Percentiles rank a stretch among this genome's conserved stretches.
Conservation (phyloP, 2,888 invertebrate species). For the Yponomeuta plumbellus region DNA sequence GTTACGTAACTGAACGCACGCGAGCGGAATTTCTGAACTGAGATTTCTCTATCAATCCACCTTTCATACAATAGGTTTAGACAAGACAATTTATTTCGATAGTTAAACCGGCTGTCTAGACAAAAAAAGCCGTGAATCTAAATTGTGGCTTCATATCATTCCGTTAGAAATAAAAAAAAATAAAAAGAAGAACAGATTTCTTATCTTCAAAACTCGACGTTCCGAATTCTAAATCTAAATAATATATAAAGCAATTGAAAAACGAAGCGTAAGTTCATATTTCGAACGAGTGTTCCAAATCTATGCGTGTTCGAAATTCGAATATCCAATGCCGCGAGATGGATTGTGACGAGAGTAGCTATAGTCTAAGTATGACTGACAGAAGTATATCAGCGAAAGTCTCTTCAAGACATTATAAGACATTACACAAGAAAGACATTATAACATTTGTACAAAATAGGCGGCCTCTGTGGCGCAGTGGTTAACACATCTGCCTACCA, state of each 20-base stretch:
- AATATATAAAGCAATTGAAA: slow-evolving; percentile 74
- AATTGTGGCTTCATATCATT: neutral
- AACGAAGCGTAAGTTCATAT: slow-evolving; percentile 72
- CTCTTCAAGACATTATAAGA: too few species aligned
- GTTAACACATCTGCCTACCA: too few species aligned
- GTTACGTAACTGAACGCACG: slow-evolving; percentile 63
- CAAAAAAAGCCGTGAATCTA: slow-evolving; percentile 31
- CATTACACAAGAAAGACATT: too few species aligned
- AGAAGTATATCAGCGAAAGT: neutral
- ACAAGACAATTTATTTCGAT: slow-evolving; percentile 36
- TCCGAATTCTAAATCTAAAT: slow-evolving; percentile 74
- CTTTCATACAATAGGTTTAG: slow-evolving; percentile 43
- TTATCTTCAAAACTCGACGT: slow-evolving; percentile 56
- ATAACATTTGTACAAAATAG: too few species aligned
- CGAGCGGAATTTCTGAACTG: slow-evolving; percentile 59
- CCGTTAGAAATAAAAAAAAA: slow-evolving; percentile 31
- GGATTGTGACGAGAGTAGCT: slow-evolving; percentile 56
- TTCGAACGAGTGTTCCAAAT: slow-evolving; percentile 67
- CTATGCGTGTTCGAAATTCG: slow-evolving; percentile 73
- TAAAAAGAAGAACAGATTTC: slow-evolving; percentile 37
- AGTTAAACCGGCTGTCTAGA: slow-evolving; percentile 53
- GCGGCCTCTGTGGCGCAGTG: too few species aligned
- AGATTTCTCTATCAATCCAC: slow-evolving; percentile 68
- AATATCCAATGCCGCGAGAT: slow-evolving; percentile 67
- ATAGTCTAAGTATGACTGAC: neutral